Percentiles rank a stretch among this genome's conserved stretches.
These are phyloP conservation scores for Drosophila melanosoma DNA, from an alignment of 2,888 invertebrate genomes.

Conservation along the genomic window DNA sequence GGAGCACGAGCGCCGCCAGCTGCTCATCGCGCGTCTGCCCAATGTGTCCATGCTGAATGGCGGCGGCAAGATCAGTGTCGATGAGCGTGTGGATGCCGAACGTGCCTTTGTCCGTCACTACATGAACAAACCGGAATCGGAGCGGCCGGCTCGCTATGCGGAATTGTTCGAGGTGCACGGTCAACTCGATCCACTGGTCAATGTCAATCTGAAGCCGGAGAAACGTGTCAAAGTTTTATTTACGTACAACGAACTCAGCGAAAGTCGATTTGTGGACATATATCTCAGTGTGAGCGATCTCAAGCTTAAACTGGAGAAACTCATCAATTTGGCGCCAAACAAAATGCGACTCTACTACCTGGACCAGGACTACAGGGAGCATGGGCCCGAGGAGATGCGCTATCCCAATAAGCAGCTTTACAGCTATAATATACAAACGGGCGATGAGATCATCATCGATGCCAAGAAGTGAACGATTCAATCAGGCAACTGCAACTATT, in stretches of 20 bases:
- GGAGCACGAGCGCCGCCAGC: conserved; percentile 94
- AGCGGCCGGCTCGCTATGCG: conserved; percentile 90
- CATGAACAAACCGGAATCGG: conserved; percentile 94
- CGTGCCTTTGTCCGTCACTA: conserved; percentile 96
- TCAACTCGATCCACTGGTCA: conserved; percentile 94
- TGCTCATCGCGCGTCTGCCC: conserved; percentile 94
- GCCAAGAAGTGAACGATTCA: conserved; percentile 86
- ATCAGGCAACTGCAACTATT: not conserved
- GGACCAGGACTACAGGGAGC: conserved; percentile 91
- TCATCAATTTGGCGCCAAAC: conserved; percentile 92
- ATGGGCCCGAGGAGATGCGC: conserved; percentile 95
- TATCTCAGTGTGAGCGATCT: conserved; percentile 93
- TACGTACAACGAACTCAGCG: conserved; percentile 91
- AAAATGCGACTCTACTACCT: conserved; percentile 96
- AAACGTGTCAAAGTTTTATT: conserved; percentile 94
- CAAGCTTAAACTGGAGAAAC: conserved; percentile 91
- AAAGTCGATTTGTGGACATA: conserved; percentile 91
- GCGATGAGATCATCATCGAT: conserved; percentile 96
- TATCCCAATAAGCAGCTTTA: conserved; percentile 95
- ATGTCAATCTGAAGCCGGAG: conserved; percentile 94
- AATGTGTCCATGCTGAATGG: conserved; percentile 95
- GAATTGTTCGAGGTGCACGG: conserved; percentile 94
- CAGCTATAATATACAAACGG: conserved; percentile 95
- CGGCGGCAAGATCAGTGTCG: conserved; percentile 92
- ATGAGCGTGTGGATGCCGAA: conserved; percentile 96